Conservation (phyloP, 2,888 invertebrate species). For the Rhopalosiphum nymphaeae region DNA sequence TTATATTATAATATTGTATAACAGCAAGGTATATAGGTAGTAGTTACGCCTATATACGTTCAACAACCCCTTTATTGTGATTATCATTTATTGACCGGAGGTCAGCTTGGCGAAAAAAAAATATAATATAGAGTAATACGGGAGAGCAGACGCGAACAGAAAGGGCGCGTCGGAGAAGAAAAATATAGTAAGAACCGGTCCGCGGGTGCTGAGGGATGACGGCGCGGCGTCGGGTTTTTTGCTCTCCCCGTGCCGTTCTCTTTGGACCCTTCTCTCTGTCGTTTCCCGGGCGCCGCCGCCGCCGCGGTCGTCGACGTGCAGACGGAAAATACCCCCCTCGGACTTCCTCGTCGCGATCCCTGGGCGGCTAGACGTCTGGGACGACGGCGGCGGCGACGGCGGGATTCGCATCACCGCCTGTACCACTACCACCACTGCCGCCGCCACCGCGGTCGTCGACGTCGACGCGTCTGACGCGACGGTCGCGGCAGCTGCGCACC, state of each 20-base stretch:
- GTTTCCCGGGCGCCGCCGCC: constrained; percentile 22
- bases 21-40: neutral
- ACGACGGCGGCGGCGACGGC: constrained; percentile 33
- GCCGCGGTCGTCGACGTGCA: constrained; percentile 22
- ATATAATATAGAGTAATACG: constrained; percentile 22
- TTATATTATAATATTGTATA: constrained; percentile 6
- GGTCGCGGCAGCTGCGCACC: constrained; percentile 51
- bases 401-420: constrained; percentile 58
- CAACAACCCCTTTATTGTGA: constrained; percentile 39
- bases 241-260: neutral
- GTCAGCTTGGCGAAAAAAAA: constrained; percentile 29
- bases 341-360: neutral
- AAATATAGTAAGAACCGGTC: constrained; percentile 47
- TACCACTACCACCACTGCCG: neutral
- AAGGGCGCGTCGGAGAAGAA: constrained; percentile 44
- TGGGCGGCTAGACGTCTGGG: constrained; percentile 63
- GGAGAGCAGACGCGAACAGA: constrained; percentile 30
- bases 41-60: constrained; percentile 3
- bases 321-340: constrained; percentile 36
- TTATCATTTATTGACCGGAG: constrained; percentile 61
- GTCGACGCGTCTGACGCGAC: constrained; percentile 59
- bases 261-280: constrained; percentile 33
- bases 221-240: neutral
- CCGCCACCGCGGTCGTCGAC: neutral
- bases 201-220: constrained; percentile 57